These are phyloP conservation scores for Ricordea florida DNA, from an alignment of 92 coral and sea anemone genomes.

Conservation along the genomic window DNA sequence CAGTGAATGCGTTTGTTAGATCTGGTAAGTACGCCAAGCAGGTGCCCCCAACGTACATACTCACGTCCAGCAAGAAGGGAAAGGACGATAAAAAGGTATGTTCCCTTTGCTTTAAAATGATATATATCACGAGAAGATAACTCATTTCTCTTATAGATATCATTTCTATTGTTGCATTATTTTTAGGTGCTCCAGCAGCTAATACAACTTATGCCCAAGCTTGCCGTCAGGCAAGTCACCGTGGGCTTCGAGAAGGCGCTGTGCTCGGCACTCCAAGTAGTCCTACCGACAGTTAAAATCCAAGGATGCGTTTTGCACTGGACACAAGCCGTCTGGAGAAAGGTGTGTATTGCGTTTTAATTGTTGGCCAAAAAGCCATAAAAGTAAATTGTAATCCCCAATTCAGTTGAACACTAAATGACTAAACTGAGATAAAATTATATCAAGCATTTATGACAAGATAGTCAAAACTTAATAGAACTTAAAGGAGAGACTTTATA, in stretches of 20 bases:
- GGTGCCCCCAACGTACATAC: constrained; percentile 33
- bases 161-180: not conserved
- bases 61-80: constrained; percentile 37
- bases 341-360: no score
- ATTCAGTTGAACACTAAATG: no score
- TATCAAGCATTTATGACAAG: no score
- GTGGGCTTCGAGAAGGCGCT: not conserved
- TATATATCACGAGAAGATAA: not conserved
- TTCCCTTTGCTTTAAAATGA: not conserved
- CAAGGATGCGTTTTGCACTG: constrained; percentile 47
- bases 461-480: no score
- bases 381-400: no score
- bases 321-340: constrained; percentile 50
- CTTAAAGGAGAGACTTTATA: no score
- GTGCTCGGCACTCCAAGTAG: constrained; percentile 4
- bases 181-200: constrained; percentile 3
- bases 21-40: constrained; percentile 53
- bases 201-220: not conserved
- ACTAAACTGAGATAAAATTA: no score
- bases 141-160: not conserved
- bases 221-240: not conserved
- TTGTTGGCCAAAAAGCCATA: no score
- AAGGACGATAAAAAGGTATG: constrained; percentile 50
- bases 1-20: constrained; percentile 48
- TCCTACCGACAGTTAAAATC: constrained; percentile 6